phyloP scores from a whole-genome alignment of 2,113 vertebrate species.

The Apodemus speciosus region DNA sequence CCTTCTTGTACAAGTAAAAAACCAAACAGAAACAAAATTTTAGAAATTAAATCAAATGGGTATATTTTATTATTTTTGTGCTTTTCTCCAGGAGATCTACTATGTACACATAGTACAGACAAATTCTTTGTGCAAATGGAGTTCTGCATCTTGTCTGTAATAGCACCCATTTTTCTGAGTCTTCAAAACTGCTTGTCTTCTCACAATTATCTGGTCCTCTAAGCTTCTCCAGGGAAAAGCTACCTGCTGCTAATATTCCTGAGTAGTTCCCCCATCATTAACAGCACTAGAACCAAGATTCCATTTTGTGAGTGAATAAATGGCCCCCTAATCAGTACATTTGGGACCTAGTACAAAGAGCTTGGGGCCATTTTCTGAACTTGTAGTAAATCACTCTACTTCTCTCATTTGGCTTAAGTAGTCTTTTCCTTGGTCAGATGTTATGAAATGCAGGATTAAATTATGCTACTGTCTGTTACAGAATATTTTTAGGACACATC shows the following conservation, averaged over 20 bases:
- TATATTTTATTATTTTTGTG: not conserved
- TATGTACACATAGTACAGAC: not conserved
- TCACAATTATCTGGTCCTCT: not conserved
- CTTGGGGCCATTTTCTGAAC: not conserved
- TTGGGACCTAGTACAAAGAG: not conserved
- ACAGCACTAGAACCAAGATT: not conserved
- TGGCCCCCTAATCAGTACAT: not conserved
- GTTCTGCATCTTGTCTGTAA: not conserved
- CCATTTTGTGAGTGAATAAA: not conserved
- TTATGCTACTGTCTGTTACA: not conserved
- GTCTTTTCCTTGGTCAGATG: not conserved
- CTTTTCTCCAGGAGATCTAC: not conserved
- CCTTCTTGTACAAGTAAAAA: not conserved
- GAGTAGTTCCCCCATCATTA: not conserved
- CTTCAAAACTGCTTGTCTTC: not conserved
- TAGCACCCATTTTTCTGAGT: not conserved
- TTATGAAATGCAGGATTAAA: not conserved
- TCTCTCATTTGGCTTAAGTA: not conserved
- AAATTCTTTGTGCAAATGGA: not conserved
- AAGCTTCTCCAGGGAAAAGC: not conserved
- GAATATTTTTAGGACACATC: not conserved
- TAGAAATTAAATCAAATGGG: not conserved
- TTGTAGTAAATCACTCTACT: not conserved
- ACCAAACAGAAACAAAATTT: not conserved
- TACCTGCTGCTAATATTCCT: not conserved